A percentile compares a stretch with the other conserved stretches of the same genome.
These are phyloP conservation scores for Melolontha melolontha DNA, from an alignment of 2,888 invertebrate genomes.

Conservation along the genomic window DNA sequence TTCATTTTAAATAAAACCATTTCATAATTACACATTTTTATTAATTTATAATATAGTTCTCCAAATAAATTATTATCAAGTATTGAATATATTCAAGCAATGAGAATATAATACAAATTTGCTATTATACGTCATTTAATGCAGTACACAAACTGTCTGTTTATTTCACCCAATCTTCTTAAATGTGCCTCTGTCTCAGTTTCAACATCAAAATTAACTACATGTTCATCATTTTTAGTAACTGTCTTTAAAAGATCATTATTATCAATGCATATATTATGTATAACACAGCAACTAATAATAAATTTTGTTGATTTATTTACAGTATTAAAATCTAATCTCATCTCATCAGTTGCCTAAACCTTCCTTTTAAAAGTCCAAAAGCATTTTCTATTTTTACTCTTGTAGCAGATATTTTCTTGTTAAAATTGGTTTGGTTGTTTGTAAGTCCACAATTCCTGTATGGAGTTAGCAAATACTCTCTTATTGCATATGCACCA, in stretches of 20 bases:
- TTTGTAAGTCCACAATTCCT: conserved; percentile 51
- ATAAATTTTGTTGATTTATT: conserved; percentile 50
- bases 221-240: conserved; percentile 9
- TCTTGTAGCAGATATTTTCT: conserved; percentile 51
- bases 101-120: too few species aligned
- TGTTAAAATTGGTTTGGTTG: conserved; percentile 52
- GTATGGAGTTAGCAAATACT: conserved; percentile 53
- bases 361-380: conserved; percentile 53
- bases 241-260: conserved; percentile 44
- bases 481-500: conserved; percentile 52
- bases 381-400: conserved; percentile 58
- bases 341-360: conserved; percentile 46
- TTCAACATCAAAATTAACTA: background rate
- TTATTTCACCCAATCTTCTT: conserved; percentile 9
- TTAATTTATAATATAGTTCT: too few species aligned
- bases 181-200: background rate
- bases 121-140: too few species aligned
- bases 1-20: too few species aligned
- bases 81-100: too few species aligned
- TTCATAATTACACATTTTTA: too few species aligned
- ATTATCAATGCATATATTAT: conserved; percentile 52
- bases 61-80: too few species aligned
- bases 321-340: conserved; percentile 44
- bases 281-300: conserved; percentile 52
- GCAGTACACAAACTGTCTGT: too few species aligned